Conservation (phyloP, 2,888 invertebrate genomes). For the Chaitophorus viminalis region DNA sequence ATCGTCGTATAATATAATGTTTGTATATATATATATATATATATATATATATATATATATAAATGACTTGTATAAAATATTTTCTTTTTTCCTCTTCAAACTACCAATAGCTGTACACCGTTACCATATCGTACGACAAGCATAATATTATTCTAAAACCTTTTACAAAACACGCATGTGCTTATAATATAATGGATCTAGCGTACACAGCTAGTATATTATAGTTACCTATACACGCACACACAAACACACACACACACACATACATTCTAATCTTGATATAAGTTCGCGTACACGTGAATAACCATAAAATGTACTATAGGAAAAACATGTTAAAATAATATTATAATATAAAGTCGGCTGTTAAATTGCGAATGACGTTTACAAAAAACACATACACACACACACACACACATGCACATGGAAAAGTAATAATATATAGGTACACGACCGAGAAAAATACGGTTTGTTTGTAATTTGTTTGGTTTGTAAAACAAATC, state of each 20-base stretch:
- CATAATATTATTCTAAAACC: background rate
- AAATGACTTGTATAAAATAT: too few relatives aligned
- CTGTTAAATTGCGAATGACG: slow-evolving; percentile 18
- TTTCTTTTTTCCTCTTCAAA: too few relatives aligned
- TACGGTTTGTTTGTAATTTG: slow-evolving; percentile 7
- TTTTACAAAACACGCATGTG: slow-evolving; percentile 19
- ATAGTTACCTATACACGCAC: too few relatives aligned
- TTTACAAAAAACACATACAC: slow-evolving; percentile 35
- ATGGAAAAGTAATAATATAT: background rate
- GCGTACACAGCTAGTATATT: too few relatives aligned
- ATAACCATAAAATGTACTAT: background rate
- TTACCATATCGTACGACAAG: too few relatives aligned
- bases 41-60: too few relatives aligned
- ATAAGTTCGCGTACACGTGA: background rate
- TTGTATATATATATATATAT: too few relatives aligned
- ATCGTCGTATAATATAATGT: too few relatives aligned
- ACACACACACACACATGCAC: background rate
- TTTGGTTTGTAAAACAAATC: slow-evolving; percentile 11
- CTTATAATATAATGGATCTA: background rate
- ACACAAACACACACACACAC: too few relatives aligned
- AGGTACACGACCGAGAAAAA: background rate
- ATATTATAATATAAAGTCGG: slow-evolving; percentile 2
- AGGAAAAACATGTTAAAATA: background rate
- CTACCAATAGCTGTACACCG: too few relatives aligned
- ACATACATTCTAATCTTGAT: background rate